Evolutionary conservation across 2,797 vertebrate genomes (phyloP).

Genomic region (Lophius americanus): DNA sequence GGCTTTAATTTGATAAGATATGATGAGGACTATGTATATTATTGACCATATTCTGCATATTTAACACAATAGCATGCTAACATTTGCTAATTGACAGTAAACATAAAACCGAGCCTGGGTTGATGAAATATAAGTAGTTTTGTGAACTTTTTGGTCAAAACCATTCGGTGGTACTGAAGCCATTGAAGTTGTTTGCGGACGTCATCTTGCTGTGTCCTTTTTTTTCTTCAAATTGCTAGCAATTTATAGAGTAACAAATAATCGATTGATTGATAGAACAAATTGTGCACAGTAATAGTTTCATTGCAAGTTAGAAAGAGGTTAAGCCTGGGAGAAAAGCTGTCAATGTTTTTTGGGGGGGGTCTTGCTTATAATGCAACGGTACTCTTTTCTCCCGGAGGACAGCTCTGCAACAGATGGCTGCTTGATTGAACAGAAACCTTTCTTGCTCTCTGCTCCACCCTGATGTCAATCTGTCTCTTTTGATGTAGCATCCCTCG

Average conservation of each 20-base stretch:
- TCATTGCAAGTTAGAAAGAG: neutral
- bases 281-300: neutral
- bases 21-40: no score
- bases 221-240: neutral
- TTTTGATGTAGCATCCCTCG: conserved; percentile 32
- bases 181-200: no score
- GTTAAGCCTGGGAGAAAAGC: neutral
- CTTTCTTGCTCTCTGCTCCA: conserved; percentile 30
- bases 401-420: conserved; percentile 51
- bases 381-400: conserved; percentile 25
- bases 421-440: conserved; percentile 17
- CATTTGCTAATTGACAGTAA: neutral
- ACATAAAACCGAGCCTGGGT: neutral
- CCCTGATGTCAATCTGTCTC: conserved; percentile 37
- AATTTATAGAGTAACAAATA: neutral
- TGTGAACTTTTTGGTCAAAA: neutral
- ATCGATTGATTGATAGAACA: neutral
- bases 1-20: no score
- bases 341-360: conserved; percentile 23
- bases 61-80: neutral
- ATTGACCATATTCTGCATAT: neutral
- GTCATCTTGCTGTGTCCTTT: neutral
- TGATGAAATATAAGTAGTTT: neutral
- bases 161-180: no score
- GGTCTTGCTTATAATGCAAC: conserved; percentile 41